Evolutionary conservation across 2,113 vertebrate species (phyloP), one percentile per base, ranked within the genome.

Genomic region (Ageneiosus marmoratus): DNA sequence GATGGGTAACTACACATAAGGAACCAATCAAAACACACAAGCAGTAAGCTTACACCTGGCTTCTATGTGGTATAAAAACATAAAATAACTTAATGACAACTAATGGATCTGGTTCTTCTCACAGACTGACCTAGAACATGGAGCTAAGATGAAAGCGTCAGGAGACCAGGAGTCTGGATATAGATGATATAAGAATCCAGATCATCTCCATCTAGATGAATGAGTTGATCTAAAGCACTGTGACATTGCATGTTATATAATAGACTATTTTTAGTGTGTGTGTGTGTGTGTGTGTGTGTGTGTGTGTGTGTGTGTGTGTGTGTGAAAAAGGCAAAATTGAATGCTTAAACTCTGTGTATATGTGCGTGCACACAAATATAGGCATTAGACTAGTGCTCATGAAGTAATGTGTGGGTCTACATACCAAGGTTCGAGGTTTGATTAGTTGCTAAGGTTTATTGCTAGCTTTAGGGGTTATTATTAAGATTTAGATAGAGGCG

Each of bases 201-300:
- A n/a, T n/a, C n/a, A n/a, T n/a, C n/a, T n/a, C 77, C 58, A 41
- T 56, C 56, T 62, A 58, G 60, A 80, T 75, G 37, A 79, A 56
- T 46, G 22, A 75, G 12, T 67, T 27, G 27, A 20, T 53, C 50
- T 60, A 62, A 46, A 77, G 37, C 22, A 27, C 22, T 60, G 60
- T 53, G 50, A 80, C 27, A 10, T 80, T 44, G 80, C 69, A 60
- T 27, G 22, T 79, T 27, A 53, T 24, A 12, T 60, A 11, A 80
- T 27, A 77, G 12, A 46, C 24, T 22, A 8, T 27, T 34, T 44
- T 78, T 18, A 46, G 34, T 16, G 69, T 62, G 58, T n/a, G 24
- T 60, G 32, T 37, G 62, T 63, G 56, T 58, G 56, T 58, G 56
- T 56, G 55, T 27, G 65, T 72, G 69, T 46, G 79, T 80, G 63